A percentile compares a stretch with the other conserved stretches of the same genome.
Evolutionary conservation across 2,888 invertebrate genomes (phyloP).

Genomic region (Hypselothyrea guttata): DNA sequence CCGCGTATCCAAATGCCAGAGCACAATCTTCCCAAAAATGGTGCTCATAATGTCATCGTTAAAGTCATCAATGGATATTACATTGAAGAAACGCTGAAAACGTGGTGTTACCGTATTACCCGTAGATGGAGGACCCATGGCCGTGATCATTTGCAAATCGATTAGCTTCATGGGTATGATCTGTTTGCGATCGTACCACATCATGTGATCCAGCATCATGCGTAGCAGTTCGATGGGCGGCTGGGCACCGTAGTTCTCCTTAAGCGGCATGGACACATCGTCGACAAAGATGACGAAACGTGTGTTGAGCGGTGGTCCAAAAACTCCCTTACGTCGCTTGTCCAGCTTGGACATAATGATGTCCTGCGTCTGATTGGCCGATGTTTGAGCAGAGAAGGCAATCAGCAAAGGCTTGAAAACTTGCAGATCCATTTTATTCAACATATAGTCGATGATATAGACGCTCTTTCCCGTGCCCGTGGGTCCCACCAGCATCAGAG

Average conservation of each 20-base stretch:
- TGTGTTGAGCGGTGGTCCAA: constrained; percentile 95
- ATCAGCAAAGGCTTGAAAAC: constrained; percentile 92
- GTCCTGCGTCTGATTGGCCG: constrained; percentile 96
- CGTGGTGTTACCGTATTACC: constrained; percentile 93
- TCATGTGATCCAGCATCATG: constrained; percentile 94
- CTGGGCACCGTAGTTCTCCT: constrained; percentile 93
- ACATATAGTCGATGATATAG: constrained; percentile 91
- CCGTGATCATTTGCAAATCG: constrained; percentile 93
- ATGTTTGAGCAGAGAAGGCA: constrained; percentile 96
- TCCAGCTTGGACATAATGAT: constrained; percentile 97
- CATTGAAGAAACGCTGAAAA: constrained; percentile 93
- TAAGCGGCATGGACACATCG: constrained; percentile 97
- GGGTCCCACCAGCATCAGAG: constrained; percentile 94
- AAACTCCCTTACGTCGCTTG: constrained; percentile 95
- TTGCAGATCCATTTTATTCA: constrained; percentile 90
- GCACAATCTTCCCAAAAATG: constrained; percentile 94
- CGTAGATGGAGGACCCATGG: constrained; percentile 91
- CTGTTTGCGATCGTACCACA: constrained; percentile 94
- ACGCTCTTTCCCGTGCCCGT: constrained; percentile 98
- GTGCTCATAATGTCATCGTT: constrained; percentile 91
- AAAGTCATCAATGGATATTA: constrained; percentile 94
- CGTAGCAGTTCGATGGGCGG: constrained; percentile 96
- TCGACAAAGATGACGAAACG: constrained; percentile 95
- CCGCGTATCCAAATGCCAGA: constrained; percentile 98
- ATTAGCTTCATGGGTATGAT: constrained; percentile 89